Conservation (phyloP, 2,888 invertebrate species). For the Nebria brevicollis region DNA sequence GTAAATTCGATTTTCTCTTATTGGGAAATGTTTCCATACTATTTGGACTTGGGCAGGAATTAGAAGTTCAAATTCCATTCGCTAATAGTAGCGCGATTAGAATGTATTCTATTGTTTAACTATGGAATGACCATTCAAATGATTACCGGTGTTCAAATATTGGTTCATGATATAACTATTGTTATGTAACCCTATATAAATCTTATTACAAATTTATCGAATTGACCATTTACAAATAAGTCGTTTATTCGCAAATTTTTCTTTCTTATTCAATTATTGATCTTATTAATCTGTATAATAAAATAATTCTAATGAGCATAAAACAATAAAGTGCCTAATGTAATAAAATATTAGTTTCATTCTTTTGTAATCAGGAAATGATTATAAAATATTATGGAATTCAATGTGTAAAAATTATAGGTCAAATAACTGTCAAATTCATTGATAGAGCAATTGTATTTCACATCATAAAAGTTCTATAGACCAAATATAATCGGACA, state of each 20-base stretch:
- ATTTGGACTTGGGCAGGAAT: background rate
- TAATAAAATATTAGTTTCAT: too few species aligned
- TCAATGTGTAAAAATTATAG: background rate
- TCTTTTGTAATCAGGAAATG: too few species aligned
- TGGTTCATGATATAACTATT: background rate
- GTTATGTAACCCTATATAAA: background rate
- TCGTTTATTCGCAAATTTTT: too few species aligned
- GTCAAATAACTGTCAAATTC: slow-evolving; percentile 19
- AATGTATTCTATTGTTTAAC: slow-evolving; percentile 1
- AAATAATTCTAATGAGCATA: too few species aligned
- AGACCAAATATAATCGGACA: slow-evolving; percentile 13
- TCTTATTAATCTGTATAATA: too few species aligned
- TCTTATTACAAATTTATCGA: background rate
- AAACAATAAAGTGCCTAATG: too few species aligned
- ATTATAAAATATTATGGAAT: too few species aligned
- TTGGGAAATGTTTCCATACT: background rate
- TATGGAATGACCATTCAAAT: background rate
- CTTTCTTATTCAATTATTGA: too few species aligned
- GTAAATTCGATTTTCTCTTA: background rate
- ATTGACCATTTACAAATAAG: too few species aligned
- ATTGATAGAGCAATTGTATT: slow-evolving; percentile 22
- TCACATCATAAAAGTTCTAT: slow-evolving; percentile 34
- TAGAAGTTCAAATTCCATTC: background rate
- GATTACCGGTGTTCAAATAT: background rate
- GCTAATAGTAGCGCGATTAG: background rate